Evolutionary conservation across 2,797 vertebrate genomes (phyloP).

Genomic region (Sebastes taczanowskii): DNA sequence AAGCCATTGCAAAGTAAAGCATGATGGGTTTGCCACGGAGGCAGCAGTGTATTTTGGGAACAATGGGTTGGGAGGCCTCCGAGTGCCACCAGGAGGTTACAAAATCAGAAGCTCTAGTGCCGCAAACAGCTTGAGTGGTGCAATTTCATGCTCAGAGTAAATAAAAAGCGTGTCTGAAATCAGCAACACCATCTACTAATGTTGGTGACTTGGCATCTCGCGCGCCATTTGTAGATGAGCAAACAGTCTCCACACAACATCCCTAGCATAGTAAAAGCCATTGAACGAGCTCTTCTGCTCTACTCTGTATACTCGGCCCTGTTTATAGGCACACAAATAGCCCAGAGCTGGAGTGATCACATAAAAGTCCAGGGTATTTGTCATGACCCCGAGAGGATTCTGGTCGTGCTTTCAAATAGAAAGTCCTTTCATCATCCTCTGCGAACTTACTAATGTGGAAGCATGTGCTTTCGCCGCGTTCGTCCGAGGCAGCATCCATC

Average conservation of each 20-base stretch:
- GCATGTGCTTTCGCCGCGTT: background rate
- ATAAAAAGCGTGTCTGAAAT: conserved; percentile 65
- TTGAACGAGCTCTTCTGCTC: conserved; percentile 39
- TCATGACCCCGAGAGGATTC: conserved; percentile 30
- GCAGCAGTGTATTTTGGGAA: conserved; percentile 54
- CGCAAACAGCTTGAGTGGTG: conserved; percentile 70
- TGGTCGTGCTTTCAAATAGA: conserved; percentile 18
- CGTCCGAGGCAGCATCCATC: conserved; percentile 58
- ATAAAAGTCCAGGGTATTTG: conserved; percentile 39
- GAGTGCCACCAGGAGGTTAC: conserved; percentile 59
- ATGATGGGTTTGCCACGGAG: conserved; percentile 39
- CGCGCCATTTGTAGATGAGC: conserved; percentile 66
- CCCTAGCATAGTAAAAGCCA: conserved; percentile 53
- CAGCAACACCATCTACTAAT: conserved; percentile 59
- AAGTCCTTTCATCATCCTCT: background rate
- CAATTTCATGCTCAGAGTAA: conserved; percentile 66
- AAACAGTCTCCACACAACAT: conserved; percentile 39
- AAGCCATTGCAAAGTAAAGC: conserved; percentile 48
- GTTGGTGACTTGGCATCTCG: conserved; percentile 52
- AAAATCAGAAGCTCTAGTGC: conserved; percentile 53
- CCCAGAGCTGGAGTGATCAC: conserved; percentile 25
- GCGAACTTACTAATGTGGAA: conserved; percentile 6
- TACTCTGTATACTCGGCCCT: background rate
- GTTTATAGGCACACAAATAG: conserved; percentile 59
- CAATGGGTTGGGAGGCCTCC: conserved; percentile 49